These are phyloP conservation scores for Clivina fossor DNA, from an alignment of 2,888 invertebrate genomes.

Conservation along the genomic window DNA sequence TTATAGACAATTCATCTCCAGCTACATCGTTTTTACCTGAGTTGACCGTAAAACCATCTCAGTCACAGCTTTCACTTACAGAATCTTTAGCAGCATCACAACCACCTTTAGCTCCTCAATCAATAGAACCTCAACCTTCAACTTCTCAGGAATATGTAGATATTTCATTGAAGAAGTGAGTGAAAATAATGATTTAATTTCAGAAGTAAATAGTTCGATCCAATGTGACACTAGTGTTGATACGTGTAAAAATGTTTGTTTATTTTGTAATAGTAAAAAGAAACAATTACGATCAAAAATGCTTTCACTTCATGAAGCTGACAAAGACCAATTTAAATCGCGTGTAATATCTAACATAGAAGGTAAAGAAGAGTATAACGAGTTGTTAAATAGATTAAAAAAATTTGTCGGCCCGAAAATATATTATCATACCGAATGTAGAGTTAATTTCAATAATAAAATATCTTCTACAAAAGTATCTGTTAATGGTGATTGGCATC, in stretches of 20 bases:
- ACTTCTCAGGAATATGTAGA: too few species aligned
- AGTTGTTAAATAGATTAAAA: conserved; percentile 38
- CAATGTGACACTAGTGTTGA: conserved; percentile 27
- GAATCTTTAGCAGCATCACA: too few species aligned
- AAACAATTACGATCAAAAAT: conserved; percentile 30
- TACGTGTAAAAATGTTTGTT: conserved; percentile 20
- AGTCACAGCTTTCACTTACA: conserved; percentile 16
- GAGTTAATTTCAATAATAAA: conserved; percentile 38
- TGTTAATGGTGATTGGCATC: conserved; percentile 40
- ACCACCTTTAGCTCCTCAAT: too few species aligned
- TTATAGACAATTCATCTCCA: not conserved
- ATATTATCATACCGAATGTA: conserved; percentile 38
- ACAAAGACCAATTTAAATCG: conserved; percentile 28
- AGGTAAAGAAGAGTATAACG: conserved; percentile 35
- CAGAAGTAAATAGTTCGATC: conserved; percentile 31
- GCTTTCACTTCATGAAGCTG: conserved; percentile 33
- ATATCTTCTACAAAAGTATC: conserved; percentile 35
- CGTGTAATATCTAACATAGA: conserved; percentile 12
- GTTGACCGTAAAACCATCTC: not conserved
- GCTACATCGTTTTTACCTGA: not conserved
- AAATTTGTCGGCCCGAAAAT: conserved; percentile 37
- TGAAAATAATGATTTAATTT: too few species aligned
- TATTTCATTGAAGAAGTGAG: too few species aligned
- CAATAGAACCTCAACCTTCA: too few species aligned
- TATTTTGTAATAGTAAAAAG: conserved; percentile 31